Evolutionary conservation across 2,113 vertebrate genomes (phyloP).

Genomic region (Anhinga rufa): DNA sequence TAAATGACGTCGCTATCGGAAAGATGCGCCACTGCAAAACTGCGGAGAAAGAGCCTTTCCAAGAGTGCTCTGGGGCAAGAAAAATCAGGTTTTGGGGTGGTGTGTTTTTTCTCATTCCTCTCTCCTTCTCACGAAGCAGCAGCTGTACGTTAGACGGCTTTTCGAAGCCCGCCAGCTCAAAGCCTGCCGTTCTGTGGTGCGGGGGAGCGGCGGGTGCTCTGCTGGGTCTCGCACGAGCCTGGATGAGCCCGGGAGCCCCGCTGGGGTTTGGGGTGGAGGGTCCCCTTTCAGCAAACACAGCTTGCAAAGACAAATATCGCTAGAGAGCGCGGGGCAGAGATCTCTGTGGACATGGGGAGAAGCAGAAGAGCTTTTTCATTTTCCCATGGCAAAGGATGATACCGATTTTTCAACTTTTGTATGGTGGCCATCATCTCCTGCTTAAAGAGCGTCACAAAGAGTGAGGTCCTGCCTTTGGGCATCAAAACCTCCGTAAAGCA

Average conservation of each 20-base stretch:
- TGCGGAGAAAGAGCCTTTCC: background rate
- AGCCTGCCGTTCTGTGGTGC: background rate
- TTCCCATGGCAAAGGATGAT: background rate
- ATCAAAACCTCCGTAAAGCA: background rate
- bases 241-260: background rate
- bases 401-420: too few species aligned
- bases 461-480: background rate
- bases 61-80: background rate
- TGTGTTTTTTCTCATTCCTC: background rate
- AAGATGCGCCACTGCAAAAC: background rate
- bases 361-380: background rate
- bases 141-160: background rate
- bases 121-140: background rate
- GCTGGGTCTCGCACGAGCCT: background rate
- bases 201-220: background rate
- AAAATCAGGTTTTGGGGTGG: background rate
- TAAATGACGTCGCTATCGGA: background rate
- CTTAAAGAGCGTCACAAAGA: background rate
- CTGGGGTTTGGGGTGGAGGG: background rate
- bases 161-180: background rate
- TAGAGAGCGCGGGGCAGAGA: accelerated
- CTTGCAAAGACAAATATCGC: background rate
- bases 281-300: background rate
- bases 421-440: background rate
- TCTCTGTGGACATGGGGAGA: background rate